Evolutionary conservation across 37 sponge, comb jelly and placozoan species (phyloP).

Genomic region (Cladorhizidae sp.): DNA sequence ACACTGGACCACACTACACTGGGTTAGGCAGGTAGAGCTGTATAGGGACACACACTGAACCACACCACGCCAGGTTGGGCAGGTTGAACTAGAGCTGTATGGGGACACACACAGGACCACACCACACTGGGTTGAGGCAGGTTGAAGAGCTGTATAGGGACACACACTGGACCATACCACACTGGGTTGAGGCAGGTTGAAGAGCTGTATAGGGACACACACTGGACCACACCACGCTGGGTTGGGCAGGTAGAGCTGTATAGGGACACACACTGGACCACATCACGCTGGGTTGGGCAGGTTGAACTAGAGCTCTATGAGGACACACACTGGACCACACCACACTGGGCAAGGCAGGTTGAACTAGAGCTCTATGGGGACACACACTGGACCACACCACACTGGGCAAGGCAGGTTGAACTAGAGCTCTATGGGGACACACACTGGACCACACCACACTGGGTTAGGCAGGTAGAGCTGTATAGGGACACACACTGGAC

Average conservation of each 20-base stretch:
- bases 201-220: neutral
- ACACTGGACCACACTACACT: too few species aligned
- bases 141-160: neutral
- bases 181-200: neutral
- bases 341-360: too few species aligned
- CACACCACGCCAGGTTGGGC: too few species aligned
- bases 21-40: too few species aligned
- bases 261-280: neutral
- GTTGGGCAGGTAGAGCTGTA: neutral
- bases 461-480: too few species aligned
- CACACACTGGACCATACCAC: neutral
- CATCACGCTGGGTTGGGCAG: neutral
- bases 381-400: neutral
- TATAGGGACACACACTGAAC: neutral
- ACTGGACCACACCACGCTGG: too few species aligned
- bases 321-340: too few species aligned
- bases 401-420: neutral
- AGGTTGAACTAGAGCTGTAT: neutral
- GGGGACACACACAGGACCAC: too few species aligned
- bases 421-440: too few species aligned
- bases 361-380: neutral
- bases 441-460: too few species aligned
- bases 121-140: neutral
- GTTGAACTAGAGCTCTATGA: neutral
- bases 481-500: neutral